These are phyloP conservation scores for Hemicrepidius hirtus DNA, from an alignment of 2,888 invertebrate genomes.

Conservation along the genomic window DNA sequence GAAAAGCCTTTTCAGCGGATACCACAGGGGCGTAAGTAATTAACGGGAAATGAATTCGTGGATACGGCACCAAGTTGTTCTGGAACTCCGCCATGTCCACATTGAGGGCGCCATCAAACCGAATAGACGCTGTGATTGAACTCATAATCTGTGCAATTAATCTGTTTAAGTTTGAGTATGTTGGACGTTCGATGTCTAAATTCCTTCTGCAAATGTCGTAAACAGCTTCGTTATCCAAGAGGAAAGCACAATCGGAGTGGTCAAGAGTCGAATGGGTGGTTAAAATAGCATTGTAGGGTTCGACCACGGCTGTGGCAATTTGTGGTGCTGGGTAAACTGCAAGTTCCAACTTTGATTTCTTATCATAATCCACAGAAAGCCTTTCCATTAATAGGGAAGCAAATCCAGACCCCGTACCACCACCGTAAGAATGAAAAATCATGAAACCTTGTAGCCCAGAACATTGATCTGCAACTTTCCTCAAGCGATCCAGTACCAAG, in stretches of 20 bases:
- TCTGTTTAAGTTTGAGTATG: conserved; percentile 79
- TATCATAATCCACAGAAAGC: conserved; percentile 41
- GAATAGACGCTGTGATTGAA: conserved; percentile 77
- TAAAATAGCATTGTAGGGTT: conserved; percentile 79
- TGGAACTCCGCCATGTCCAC: conserved; percentile 78
- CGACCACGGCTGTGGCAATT: conserved; percentile 72
- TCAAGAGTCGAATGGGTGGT: conserved; percentile 78
- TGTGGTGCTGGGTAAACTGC: conserved; percentile 49
- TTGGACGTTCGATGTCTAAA: conserved; percentile 77
- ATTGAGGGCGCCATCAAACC: conserved; percentile 77
- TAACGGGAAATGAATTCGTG: too few species aligned
- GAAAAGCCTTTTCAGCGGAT: conserved; percentile 77
- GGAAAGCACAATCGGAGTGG: conserved; percentile 78
- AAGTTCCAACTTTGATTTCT: conserved; percentile 67
- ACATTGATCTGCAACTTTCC: conserved; percentile 80
- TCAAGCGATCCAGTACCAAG: conserved; percentile 79
- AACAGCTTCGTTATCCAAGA: conserved; percentile 72
- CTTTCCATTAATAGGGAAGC: conserved; percentile 74
- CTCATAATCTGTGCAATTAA: conserved; percentile 75
- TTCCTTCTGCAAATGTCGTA: too few species aligned
- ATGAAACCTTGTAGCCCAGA: conserved; percentile 77
- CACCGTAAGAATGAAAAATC: conserved; percentile 79
- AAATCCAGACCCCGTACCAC: conserved; percentile 79
- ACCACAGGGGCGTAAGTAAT: conserved; percentile 77
- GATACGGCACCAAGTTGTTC: conserved; percentile 76